Evolutionary conservation across 2,113 vertebrate species (phyloP), one percentile per base, ranked within the genome.

Genomic region (Mellivora capensis): DNA sequence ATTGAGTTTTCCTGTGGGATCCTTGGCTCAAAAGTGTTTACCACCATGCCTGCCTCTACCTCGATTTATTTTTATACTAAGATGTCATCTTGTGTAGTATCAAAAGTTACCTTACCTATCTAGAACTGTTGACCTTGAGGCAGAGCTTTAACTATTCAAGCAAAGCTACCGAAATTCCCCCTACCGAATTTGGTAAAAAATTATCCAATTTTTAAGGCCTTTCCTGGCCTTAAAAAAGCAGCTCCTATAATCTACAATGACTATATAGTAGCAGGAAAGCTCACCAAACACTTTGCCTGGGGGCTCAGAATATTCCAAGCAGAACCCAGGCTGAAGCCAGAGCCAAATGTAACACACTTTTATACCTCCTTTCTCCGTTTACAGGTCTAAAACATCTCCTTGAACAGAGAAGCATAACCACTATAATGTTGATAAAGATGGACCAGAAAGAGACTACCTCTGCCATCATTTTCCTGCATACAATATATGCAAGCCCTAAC

Each of bases 361-460:
- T 7, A 69, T 15, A 69, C 1, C 5, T 20, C 1, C 47, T 49
- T 93, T 94, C 72, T 96, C 64, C 91, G 94, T 42, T 76, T 61
- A 64, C 47, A 97, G 97, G 87, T 94, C 96, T 86, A 92, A 79
- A 94, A 92, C 52, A 79, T 76, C 96, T 79, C 37, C 52, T 39
- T 29, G 27, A 95, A 91, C 87, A 52, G 47, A 31, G 81, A 92
- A 94, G 76, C n/a, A n/a, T 90, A 74, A 88, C 81, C 62, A 47
- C 76, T 18, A 27, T 25, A 44, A 37, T 18, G 21, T 69, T 71
- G 14, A 31, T 29, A 84, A 87, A 27, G 12, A 89, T 31, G 91
- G 74, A 76, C 71, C n/a, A 52, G 29, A 54, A 34, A 88, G 76
- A 94, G 47, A n/a, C 81, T 80, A 27, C 47, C 64, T 96, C 86